These are phyloP conservation scores for Oryzaephilus surinamensis DNA, from an alignment of 1,140 invertebrate genomes.

Conservation along the genomic window DNA sequence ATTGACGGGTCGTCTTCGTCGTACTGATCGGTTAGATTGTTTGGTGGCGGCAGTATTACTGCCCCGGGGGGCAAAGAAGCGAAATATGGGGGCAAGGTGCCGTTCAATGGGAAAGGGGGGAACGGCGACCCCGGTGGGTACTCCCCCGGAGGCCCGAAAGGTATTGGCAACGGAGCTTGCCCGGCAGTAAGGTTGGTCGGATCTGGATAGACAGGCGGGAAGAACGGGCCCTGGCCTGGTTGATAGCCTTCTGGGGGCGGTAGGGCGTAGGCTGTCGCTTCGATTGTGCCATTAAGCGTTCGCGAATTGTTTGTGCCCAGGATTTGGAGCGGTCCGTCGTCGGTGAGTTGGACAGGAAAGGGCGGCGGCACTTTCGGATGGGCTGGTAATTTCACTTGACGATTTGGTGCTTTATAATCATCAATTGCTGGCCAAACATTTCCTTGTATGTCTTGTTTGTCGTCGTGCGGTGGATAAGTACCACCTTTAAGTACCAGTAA, in stretches of 20 bases:
- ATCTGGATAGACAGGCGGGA: constrained; percentile 44
- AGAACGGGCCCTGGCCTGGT: constrained; percentile 27
- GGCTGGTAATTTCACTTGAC: constrained; percentile 56
- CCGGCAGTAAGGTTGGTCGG: constrained; percentile 49
- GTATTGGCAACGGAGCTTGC: constrained; percentile 46
- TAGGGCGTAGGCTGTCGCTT: constrained; percentile 42
- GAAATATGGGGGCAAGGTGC: constrained; percentile 35
- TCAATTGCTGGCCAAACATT: constrained; percentile 68
- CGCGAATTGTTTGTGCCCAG: constrained; percentile 52
- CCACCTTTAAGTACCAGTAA: constrained; percentile 74
- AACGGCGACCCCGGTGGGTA: constrained; percentile 36
- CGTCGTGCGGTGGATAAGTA: constrained; percentile 44
- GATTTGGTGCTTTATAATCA: constrained; percentile 63
- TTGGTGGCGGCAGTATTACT: constrained; percentile 56
- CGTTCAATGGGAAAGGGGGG: constrained; percentile 41
- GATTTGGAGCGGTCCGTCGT: constrained; percentile 66
- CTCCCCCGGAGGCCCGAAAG: constrained; percentile 45
- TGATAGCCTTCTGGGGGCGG: constrained; percentile 34
- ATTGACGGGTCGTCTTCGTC: constrained; percentile 83
- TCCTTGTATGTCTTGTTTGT: constrained; percentile 17
- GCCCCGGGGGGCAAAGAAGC: constrained; percentile 52
- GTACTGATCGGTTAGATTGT: constrained; percentile 60
- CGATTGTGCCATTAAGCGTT: constrained; percentile 48
- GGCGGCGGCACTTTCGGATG: constrained; percentile 68
- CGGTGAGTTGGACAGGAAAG: constrained; percentile 74